Evolutionary conservation across 1,140 invertebrate genomes (phyloP).

Genomic region (Drosophila miranda): DNA sequence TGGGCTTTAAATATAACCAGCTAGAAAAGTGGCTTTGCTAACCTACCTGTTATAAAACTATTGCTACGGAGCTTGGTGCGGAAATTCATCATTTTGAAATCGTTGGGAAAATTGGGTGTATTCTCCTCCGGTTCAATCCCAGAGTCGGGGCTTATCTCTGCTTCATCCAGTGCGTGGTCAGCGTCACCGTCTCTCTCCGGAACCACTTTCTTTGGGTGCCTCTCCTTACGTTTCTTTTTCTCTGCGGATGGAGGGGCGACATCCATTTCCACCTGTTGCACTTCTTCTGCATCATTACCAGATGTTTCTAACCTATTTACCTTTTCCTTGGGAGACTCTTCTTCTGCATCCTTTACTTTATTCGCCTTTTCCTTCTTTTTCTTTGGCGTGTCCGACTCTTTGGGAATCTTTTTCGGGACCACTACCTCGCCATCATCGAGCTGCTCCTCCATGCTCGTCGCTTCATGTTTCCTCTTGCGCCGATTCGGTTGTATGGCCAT

Average conservation of each 20-base stretch:
- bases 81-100: constrained; percentile 77
- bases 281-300: constrained; percentile 3
- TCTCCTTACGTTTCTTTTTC: constrained; percentile 11
- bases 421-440: constrained; percentile 61
- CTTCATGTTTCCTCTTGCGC: constrained; percentile 68
- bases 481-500: constrained; percentile 76
- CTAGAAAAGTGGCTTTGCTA: too few species aligned
- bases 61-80: constrained; percentile 63
- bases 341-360: background rate
- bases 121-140: constrained; percentile 64
- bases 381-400: constrained; percentile 66
- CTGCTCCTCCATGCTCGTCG: constrained; percentile 15
- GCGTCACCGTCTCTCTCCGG: constrained; percentile 1
- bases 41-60: constrained; percentile 73
- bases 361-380: constrained; percentile 40
- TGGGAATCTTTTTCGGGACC: constrained; percentile 66
- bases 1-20: background rate
- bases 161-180: constrained; percentile 16
- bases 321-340: constrained; percentile 8
- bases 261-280: constrained; percentile 14
- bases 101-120: constrained; percentile 61
- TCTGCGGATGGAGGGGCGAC: constrained; percentile 4
- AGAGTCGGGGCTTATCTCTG: constrained; percentile 60
- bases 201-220: constrained; percentile 10
- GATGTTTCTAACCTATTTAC: background rate